Percentiles rank a stretch among this genome's conserved stretches.
Evolutionary conservation across 1,140 invertebrate species (phyloP).

Genomic region (Coenobita brevimanus): DNA sequence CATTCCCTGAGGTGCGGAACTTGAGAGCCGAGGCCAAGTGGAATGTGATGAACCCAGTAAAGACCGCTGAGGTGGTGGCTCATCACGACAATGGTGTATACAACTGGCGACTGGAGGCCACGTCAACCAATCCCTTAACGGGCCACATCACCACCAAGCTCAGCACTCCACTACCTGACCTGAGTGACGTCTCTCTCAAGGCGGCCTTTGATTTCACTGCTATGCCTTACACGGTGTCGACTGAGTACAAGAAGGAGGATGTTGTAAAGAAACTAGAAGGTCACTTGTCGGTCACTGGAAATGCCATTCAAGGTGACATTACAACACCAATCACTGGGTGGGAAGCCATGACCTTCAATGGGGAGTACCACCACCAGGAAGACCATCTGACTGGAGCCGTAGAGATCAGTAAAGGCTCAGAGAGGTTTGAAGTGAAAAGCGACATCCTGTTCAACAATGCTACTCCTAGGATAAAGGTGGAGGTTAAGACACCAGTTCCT

Average conservation of each 20-base stretch:
- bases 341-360: conserved; percentile 30
- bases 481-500: too few species aligned
- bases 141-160: not conserved
- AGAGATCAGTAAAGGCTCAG: not conserved
- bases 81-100: conserved; percentile 23
- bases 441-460: conserved; percentile 18
- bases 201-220: conserved; percentile 26
- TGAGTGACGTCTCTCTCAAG: conserved; percentile 7
- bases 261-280: conserved; percentile 21
- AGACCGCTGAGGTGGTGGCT: conserved; percentile 11
- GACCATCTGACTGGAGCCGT: not conserved
- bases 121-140: conserved; percentile 10
- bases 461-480: not conserved
- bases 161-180: conserved; percentile 17
- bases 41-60: conserved; percentile 15
- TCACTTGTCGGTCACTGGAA: not conserved
- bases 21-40: conserved; percentile 28
- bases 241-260: conserved; percentile 23
- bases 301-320: conserved; percentile 18
- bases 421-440: conserved; percentile 31
- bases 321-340: conserved; percentile 39
- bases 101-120: conserved; percentile 34
- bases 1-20: conserved; percentile 13
- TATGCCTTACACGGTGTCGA: conserved; percentile 17
- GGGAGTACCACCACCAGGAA: conserved; percentile 3